A percentile compares a stretch with the other conserved stretches of the same genome.
phyloP scores from a whole-genome alignment of 2,888 invertebrate species.

The Carabus problematicus region DNA sequence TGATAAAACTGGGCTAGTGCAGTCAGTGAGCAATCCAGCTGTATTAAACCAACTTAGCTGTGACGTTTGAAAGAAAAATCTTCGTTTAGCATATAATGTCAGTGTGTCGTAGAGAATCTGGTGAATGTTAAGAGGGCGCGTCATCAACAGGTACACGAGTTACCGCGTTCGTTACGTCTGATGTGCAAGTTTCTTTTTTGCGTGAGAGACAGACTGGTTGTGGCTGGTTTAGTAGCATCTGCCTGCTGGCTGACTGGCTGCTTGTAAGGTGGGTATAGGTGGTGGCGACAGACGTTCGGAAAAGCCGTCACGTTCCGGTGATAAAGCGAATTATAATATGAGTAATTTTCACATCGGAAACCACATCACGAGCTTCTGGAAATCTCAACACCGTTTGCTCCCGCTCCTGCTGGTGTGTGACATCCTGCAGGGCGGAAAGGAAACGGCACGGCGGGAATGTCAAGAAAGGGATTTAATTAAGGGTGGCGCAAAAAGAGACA shows the following conservation, averaged over 20 bases:
- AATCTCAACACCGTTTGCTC: conserved; percentile 56
- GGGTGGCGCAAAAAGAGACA: conserved; percentile 57
- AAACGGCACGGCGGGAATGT: conserved; percentile 50
- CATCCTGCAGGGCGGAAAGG: conserved; percentile 9
- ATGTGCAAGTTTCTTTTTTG: background rate
- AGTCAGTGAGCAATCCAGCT: too few relatives aligned
- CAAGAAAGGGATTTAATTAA: conserved; percentile 62
- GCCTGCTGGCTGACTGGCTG: too few relatives aligned
- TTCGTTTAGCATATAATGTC: too few relatives aligned
- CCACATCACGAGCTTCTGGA: conserved; percentile 57
- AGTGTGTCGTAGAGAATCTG: too few relatives aligned
- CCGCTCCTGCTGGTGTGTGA: conserved; percentile 16
- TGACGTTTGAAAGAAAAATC: too few relatives aligned
- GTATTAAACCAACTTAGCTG: too few relatives aligned
- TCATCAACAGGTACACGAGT: too few relatives aligned
- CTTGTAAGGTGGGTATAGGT: background rate
- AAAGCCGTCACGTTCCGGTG: conserved; percentile 11
- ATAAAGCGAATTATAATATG: conserved; percentile 36
- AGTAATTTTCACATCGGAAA: conserved; percentile 54
- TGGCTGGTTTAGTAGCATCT: background rate
- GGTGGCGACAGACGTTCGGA: background rate
- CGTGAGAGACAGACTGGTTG: background rate
- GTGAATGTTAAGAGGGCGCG: too few relatives aligned
- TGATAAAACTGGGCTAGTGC: too few relatives aligned
- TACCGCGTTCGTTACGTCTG: too few relatives aligned